These are phyloP conservation scores for Acrocyrtus sp. DNA, from an alignment of 2,888 invertebrate genomes.

Conservation along the genomic window DNA sequence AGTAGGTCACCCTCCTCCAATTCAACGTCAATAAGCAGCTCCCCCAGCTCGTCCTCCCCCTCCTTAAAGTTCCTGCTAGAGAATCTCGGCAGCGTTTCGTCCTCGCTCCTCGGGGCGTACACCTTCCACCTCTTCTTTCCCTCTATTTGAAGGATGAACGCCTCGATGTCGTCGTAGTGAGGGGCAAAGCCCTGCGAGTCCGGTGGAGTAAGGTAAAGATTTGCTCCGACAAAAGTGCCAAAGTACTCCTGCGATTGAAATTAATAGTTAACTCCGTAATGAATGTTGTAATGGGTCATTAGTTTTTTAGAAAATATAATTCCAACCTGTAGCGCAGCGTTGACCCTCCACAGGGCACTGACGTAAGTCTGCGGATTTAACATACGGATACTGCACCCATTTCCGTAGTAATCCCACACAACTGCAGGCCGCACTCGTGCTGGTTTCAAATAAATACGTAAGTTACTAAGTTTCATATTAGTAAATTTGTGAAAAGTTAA, in stretches of 20 bases:
- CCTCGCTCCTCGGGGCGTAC: constrained; percentile 78
- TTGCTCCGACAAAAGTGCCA: constrained; percentile 93
- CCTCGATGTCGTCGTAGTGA: constrained; percentile 99
- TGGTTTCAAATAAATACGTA: too few relatives aligned
- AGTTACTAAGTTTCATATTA: too few relatives aligned
- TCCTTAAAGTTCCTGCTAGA: constrained; percentile 84
- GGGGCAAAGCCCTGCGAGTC: constrained; percentile 98
- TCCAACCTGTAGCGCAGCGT: constrained; percentile 81
- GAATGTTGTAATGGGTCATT: background rate
- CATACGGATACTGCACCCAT: constrained; percentile 89
- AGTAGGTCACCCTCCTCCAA: constrained; percentile 89
- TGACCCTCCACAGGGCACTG: constrained; percentile 70
- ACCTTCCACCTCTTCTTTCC: constrained; percentile 95
- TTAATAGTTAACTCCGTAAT: background rate
- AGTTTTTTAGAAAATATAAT: background rate
- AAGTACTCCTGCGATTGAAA: constrained; percentile 84
- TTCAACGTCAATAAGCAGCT: constrained; percentile 81
- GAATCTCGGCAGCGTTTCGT: constrained; percentile 79
- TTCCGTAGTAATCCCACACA: constrained; percentile 90
- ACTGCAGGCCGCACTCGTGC: constrained; percentile 79
- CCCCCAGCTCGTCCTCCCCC: constrained; percentile 74
- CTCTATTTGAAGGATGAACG: constrained; percentile 95
- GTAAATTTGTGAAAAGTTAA: background rate
- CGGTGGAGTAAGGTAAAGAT: constrained; percentile 95
- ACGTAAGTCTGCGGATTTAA: constrained; percentile 91